Evolutionary conservation across 2,797 vertebrate genomes (phyloP).

Genomic region (Propithecus deckenii): DNA sequence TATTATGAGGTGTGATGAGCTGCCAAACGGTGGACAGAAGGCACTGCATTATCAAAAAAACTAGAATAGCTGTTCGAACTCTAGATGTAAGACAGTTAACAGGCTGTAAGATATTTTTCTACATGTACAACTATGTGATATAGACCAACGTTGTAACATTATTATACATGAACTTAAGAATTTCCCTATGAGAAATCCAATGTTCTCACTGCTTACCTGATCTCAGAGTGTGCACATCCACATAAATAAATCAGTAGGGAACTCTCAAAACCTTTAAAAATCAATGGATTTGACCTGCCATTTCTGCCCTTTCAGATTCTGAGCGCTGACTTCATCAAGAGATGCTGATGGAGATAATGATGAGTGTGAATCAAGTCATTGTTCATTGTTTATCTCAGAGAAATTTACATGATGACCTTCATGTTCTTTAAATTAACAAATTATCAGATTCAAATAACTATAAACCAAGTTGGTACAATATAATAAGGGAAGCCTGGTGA

Average conservation of each 20-base stretch:
- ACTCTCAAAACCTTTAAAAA: constrained; percentile 23
- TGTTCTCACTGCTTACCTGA: neutral
- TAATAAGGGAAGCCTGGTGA: neutral
- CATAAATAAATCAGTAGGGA: neutral
- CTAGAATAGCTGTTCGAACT: neutral
- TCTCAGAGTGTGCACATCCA: neutral
- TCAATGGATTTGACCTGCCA: neutral
- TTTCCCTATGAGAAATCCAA: constrained; percentile 7
- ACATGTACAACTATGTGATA: neutral
- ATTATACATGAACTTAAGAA: neutral
- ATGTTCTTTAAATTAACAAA: constrained; percentile 11
- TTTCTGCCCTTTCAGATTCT: neutral
- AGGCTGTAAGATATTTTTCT: neutral
- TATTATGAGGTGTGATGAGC: neutral
- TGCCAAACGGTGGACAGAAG: neutral
- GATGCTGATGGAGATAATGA: neutral
- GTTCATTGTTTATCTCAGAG: neutral
- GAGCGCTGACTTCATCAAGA: neutral
- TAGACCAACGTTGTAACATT: neutral
- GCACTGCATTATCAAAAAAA: neutral
- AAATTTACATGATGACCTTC: neutral
- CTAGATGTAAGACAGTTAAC: neutral
- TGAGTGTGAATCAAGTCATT: rapidly evolving
- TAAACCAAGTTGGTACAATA: neutral
- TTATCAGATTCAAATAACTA: neutral